Evolutionary conservation across 2,797 vertebrate species (phyloP), one percentile per base, ranked within the genome.

Genomic region (Sphenodon punctatus): DNA sequence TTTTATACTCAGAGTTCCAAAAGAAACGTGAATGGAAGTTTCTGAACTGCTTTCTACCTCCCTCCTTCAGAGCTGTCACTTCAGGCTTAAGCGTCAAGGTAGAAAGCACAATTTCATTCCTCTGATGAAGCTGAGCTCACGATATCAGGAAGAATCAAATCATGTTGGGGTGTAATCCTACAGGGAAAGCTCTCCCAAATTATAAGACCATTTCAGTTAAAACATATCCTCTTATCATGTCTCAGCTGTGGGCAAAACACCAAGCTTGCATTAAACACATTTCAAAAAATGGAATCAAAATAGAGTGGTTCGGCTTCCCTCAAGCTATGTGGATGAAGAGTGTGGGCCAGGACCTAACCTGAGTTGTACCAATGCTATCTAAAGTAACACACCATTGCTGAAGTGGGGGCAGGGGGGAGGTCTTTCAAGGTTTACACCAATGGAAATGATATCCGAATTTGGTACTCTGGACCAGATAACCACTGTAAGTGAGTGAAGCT

Each of bases 81-180:
- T 27, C 34, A 66, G 43, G 38, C 51, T 78, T 80, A 67, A 78
- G 38, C 42, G 46, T 78, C 67, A 76, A 79, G 19, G 55, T 25
- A 68, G 78, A 89, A 85, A 90, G 36, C 66, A 74, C 58, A 73
- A 45, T 84, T 88, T 85, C 48, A 22, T 78, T 88, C 75, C 69
- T 82, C 63, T 84, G 67, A 77, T 76, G 58, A 92, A 90, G 63
- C 39, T 49, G 92, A 90, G 63, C 39, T 49, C 70, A 63, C 67
- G 80, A 67, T 75, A 91, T 90, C 81, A 64, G 68, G 16, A 34
- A 61, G 70, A 83, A 89, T 87, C 86, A 89, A 90, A 82, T 84
- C 55, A 1, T 0, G 7, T 53, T 88, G 71, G 73, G 80, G 58
- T 80, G 61, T 88, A 88, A 90, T 91, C 83, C 75, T 88, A 38